phyloP scores from a whole-genome alignment of 2,113 vertebrate species.

The Elachura formosa region DNA sequence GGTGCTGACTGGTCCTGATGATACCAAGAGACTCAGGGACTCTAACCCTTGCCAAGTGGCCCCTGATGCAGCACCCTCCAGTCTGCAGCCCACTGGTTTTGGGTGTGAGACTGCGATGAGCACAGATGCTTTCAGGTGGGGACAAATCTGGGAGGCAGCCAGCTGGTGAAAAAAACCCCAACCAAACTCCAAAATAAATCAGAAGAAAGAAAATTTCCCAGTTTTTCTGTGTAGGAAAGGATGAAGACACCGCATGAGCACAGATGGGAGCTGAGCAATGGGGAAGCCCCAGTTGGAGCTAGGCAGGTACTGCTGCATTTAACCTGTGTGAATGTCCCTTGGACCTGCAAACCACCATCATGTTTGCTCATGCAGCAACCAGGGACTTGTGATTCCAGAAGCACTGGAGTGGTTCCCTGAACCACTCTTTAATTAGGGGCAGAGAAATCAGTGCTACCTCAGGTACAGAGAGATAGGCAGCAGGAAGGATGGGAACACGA shows the following conservation, averaged over 20 bases:
- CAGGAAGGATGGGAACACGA: not conserved
- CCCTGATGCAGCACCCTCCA: not conserved
- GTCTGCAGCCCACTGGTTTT: not conserved
- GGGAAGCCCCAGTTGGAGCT: fast-evolving
- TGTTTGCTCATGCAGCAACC: not conserved
- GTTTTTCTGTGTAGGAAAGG: not conserved
- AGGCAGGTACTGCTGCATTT: not conserved
- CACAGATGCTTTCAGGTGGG: not conserved
- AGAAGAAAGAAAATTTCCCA: not conserved
- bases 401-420: not conserved
- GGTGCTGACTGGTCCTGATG: not conserved
- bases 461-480: not conserved
- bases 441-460: not conserved
- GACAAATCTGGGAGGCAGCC: not conserved
- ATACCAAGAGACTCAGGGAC: not conserved
- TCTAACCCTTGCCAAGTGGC: not conserved
- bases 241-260: not conserved
- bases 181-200: not conserved
- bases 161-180: not conserved
- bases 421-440: not conserved
- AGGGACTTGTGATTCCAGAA: not conserved
- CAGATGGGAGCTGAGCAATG: not conserved
- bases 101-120: not conserved
- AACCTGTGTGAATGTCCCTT: not conserved
- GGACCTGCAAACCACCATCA: not conserved